These are phyloP conservation scores for Platypus cylindrus DNA, from an alignment of 2,888 invertebrate species.

Conservation along the genomic window DNA sequence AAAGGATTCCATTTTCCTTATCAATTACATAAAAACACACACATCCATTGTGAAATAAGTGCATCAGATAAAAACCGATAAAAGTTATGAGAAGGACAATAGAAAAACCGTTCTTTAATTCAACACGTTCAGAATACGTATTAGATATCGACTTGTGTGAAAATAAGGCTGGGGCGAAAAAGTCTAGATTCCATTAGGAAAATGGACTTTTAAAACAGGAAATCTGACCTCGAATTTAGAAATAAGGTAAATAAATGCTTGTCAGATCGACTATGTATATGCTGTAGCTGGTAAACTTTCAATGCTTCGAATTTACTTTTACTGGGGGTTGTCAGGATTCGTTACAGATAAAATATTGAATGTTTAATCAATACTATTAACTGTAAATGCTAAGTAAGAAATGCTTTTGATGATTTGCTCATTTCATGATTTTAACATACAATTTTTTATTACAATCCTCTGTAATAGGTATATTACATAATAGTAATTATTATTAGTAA, in stretches of 20 bases:
- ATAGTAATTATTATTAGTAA: no score
- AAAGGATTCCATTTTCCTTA: no score
- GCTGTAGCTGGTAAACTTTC: no score
- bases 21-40: no score
- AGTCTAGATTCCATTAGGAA: conserved; percentile 31
- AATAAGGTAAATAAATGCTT: conserved; percentile 2
- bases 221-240: not conserved
- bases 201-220: conserved; percentile 32
- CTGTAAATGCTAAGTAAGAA: no score
- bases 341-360: not conserved
- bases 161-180: conserved; percentile 4
- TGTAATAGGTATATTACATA: no score
- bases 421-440: no score
- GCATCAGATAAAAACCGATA: not conserved
- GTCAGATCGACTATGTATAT: not conserved
- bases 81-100: conserved; percentile 23
- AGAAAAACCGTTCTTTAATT: conserved; percentile 30
- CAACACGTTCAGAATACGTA: conserved; percentile 27
- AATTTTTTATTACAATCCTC: no score
- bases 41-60: conserved; percentile 1
- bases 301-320: no score
- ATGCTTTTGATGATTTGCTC: no score
- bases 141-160: conserved; percentile 23
- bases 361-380: not conserved
- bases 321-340: no score